Percentiles rank a stretch among this genome's conserved stretches.
phyloP scores from a whole-genome alignment of 1,140 invertebrate species.

The Drosophila paulistorum region DNA sequence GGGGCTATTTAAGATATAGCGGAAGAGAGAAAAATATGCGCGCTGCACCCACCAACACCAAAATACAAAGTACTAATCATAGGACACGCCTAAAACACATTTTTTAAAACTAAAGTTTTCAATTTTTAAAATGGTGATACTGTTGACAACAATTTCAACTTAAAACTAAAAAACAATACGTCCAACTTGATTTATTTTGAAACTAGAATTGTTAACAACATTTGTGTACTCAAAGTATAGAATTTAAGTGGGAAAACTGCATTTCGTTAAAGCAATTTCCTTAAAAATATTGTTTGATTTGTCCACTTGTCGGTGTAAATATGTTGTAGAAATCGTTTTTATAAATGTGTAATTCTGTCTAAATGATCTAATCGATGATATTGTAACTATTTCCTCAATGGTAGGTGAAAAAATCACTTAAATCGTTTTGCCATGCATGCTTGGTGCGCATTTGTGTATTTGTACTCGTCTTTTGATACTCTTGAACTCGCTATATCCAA shows the following conservation, averaged over 20 bases:
- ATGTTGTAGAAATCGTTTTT: background rate
- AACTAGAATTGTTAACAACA: conserved; percentile 61
- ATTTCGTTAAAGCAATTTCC: conserved; percentile 73
- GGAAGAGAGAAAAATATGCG: conserved; percentile 28
- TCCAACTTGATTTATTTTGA: conserved; percentile 68
- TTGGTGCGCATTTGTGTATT: conserved; percentile 24
- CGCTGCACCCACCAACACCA: conserved; percentile 66
- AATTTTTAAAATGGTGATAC: conserved; percentile 65
- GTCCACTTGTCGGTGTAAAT: conserved; percentile 21
- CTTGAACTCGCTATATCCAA: conserved; percentile 51
- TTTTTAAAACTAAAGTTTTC: conserved; percentile 36
- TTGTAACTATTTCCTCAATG: background rate
- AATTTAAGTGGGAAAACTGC: conserved; percentile 62
- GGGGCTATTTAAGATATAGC: conserved; percentile 11
- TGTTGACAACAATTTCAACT: conserved; percentile 64
- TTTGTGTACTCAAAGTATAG: conserved; percentile 61
- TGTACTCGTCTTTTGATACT: conserved; percentile 65
- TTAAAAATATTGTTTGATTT: conserved; percentile 54
- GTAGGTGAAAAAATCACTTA: background rate
- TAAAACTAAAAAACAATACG: conserved; percentile 38
- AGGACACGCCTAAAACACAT: conserved; percentile 26
- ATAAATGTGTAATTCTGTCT: conserved; percentile 47
- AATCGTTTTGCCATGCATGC: conserved; percentile 23
- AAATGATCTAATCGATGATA: conserved; percentile 9
- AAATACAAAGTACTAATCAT: conserved; percentile 49